Percentiles rank a stretch among this genome's conserved stretches.
Conservation (phyloP, 1,140 invertebrate genomes). For the Danaus melanippus region DNA sequence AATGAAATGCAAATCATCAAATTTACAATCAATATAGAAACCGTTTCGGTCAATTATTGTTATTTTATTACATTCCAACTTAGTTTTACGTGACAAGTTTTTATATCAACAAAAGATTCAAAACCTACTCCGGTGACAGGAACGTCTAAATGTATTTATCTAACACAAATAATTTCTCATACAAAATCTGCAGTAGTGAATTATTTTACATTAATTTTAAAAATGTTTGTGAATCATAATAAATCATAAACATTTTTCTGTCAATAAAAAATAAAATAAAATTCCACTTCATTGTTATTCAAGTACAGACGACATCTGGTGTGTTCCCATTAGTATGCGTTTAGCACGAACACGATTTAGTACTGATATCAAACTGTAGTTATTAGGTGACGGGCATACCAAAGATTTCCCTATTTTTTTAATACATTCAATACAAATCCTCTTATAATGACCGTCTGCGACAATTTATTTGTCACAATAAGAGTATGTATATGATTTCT, state of each 20-base stretch:
- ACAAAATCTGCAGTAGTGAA: too few relatives aligned
- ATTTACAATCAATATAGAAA: conserved; percentile 53
- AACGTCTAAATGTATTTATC: too few relatives aligned
- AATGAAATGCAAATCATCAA: conserved; percentile 52
- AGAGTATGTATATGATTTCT: too few relatives aligned
- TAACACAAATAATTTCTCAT: too few relatives aligned
- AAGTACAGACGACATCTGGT: conserved; percentile 26
- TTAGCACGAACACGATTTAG: conserved; percentile 46
- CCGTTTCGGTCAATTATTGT: conserved; percentile 45
- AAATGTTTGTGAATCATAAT: too few relatives aligned
- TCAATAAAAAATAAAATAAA: conserved; percentile 14
- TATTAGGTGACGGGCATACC: conserved; percentile 8
- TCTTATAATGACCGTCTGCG: conserved; percentile 9
- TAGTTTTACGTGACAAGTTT: conserved; percentile 34
- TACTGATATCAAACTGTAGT: conserved; percentile 63
- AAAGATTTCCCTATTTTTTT: too few relatives aligned
- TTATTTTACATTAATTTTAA: too few relatives aligned
- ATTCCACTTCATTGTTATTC: conserved; percentile 46
- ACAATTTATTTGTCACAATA: too few relatives aligned
- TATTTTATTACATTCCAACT: conserved; percentile 50
- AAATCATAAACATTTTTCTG: conserved; percentile 8
- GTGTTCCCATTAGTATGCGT: conserved; percentile 49
- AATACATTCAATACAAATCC: too few relatives aligned
- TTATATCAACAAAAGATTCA: conserved; percentile 7
- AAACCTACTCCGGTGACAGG: too few relatives aligned